Evolutionary conservation across 2,888 invertebrate species (phyloP), one percentile per base, ranked within the genome.

Genomic region (Heteromurus nitidus): DNA sequence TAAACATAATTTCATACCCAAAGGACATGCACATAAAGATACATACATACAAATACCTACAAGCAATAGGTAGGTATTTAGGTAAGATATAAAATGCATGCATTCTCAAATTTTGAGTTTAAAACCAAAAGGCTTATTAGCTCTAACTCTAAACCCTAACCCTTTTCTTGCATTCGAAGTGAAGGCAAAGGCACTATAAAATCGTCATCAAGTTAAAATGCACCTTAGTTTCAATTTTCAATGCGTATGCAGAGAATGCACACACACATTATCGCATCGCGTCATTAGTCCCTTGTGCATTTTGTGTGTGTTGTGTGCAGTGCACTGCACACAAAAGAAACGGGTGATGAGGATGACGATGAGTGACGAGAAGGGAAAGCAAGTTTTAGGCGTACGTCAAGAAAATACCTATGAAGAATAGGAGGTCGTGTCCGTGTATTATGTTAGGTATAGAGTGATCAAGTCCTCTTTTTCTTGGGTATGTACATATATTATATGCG

Each of bases 1-100:
- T 74, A 74, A 74, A 65, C 65, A 74, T 74, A 62, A 65, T 68
- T n/a, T n/a, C n/a, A 60, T 42, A 20, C 26, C 44, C 62, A 28
- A 74, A 64, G 53, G 44, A 69, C 44, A 62, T 44, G 60, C 20
- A 44, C n/a, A n/a, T 18, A 13, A 18, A 16, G 31, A 36, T 65
- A 65, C 65, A 65, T 24, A 50, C 53, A 31, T 74, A 18, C 50
- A 26, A 55, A 24, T 20, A 72, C 70, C 16, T n/a, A 47, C 11
- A 47, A 16, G 47, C 11, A 47, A 47, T n/a, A 47, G 47, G n/a
- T 47, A 16, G 47, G n/a, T 47, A 3, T 47, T n/a, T n/a, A n/a
- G n/a, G n/a, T n/a, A n/a, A n/a, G n/a, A n/a, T n/a, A n/a, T n/a
- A n/a, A n/a, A n/a, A n/a, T n/a, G n/a, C n/a, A n/a, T n/a, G n/a